Conservation (phyloP, 2,797 vertebrate species). For the Crypturellus tataupa region DNA sequence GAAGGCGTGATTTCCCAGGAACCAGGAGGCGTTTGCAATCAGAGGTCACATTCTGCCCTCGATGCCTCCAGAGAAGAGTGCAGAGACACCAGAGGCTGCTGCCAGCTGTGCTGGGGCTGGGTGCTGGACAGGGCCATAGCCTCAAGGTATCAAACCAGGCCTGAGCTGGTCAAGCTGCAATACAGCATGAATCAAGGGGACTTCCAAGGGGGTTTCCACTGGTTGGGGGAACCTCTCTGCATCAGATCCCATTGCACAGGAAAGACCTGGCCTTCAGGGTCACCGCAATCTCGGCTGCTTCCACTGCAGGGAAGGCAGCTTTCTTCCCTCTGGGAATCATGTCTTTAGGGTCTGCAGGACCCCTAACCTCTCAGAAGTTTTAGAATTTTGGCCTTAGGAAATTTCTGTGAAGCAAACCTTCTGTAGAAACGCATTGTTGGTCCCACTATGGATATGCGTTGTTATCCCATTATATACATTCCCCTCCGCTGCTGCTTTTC, state of each 20-base stretch:
- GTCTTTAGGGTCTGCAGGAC: background rate
- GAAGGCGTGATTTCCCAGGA: background rate
- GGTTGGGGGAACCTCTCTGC: background rate
- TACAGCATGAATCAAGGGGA: background rate
- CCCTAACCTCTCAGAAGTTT: background rate
- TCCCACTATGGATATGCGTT: background rate
- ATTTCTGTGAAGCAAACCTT: background rate
- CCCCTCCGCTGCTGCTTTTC: background rate
- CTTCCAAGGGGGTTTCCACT: background rate
- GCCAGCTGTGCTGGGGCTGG: background rate
- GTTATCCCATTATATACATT: background rate
- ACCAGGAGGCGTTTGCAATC: background rate
- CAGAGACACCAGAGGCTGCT: no score
- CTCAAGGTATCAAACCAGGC: background rate
- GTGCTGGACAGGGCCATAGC: background rate
- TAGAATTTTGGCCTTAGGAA: background rate
- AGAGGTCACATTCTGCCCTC: accelerated
- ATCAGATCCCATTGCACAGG: background rate
- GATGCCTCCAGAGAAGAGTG: background rate
- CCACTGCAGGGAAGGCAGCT: background rate
- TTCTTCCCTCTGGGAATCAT: background rate
- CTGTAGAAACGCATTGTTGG: background rate
- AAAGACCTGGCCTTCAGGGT: background rate
- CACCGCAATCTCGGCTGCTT: background rate
- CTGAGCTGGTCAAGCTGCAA: background rate